Percentiles rank a stretch among this genome's conserved stretches.
These are phyloP conservation scores for Pheucticus melanocephalus DNA, from an alignment of 2,113 vertebrate species.

Conservation along the genomic window DNA sequence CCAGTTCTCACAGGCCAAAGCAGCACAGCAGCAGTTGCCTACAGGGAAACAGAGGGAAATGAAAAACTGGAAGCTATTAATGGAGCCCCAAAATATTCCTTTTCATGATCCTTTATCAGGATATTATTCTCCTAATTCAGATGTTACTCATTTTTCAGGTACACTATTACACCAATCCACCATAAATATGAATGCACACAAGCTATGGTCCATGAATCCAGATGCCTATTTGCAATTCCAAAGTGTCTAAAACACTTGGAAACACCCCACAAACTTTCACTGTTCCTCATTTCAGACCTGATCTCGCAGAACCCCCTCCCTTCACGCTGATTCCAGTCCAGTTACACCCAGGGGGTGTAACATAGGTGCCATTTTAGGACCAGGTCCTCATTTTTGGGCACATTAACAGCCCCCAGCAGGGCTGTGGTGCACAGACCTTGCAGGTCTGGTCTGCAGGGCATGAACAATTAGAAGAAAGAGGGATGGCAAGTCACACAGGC, in stretches of 20 bases:
- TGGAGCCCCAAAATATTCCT: background rate
- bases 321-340: background rate
- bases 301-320: background rate
- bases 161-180: background rate
- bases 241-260: background rate
- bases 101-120: background rate
- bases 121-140: background rate
- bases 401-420: slow-evolving; percentile 18
- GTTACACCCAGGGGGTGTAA: background rate
- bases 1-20: background rate
- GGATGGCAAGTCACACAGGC: background rate
- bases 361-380: background rate
- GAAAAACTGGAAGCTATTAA: background rate
- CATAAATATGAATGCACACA: background rate
- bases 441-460: background rate
- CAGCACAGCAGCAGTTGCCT: background rate
- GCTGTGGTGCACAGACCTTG: background rate
- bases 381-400: background rate
- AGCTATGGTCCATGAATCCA: background rate
- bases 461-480: background rate
- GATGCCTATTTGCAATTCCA: slow-evolving; percentile 3
- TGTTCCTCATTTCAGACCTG: background rate
- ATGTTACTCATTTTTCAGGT: background rate
- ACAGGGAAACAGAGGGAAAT: background rate
- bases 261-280: background rate